Evolutionary conservation across 2,113 vertebrate species (phyloP), one percentile per base, ranked within the genome.

Genomic region (Pterocles burchelli): DNA sequence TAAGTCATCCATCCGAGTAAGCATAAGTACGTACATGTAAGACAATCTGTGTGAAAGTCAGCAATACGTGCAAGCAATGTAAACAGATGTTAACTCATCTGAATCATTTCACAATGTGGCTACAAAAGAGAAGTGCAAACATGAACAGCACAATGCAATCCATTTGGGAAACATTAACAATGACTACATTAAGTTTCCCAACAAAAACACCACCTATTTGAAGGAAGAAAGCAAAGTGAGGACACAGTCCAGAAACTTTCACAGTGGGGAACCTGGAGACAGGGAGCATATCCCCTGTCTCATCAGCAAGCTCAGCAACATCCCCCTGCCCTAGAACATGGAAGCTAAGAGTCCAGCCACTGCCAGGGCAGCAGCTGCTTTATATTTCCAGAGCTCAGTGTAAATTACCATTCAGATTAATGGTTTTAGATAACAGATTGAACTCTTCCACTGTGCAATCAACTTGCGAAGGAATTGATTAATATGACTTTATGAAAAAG

Each of bases 211-310:
- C 25, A 25, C 29, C 10, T 52, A 2, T 63, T 21, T 54, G 36
- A 93, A 88, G 26, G n/a, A 85, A 85, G 36, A 77, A 85, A 52
- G n/a, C 48, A 45, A 81, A 43, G 49, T 28, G 18, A 81, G 43
- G 49, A 77, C 34, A 52, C 0, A 1, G 54, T 68, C n/a, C n/a
- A 68, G 49, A 75, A 87, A 38, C 16, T 41, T 74, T 54, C 34
- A 57, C 21, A 34, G 51, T 18, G 62, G 11, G 26, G 24, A 83
- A 75, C 8, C 15, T 70, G 51, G 24, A 65, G 46, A 33, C 10
- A 45, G 29, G 24, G 45, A 85, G 58, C 22, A 33, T 25, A 55
- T 36, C 15, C 41, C 8, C 10, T n/a, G 3, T 61, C n/a, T 38
- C 28, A 79, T 41, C 54, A 65, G 10, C 16, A 68, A 72, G 22